Conservation (phyloP, 2,888 invertebrate genomes). For the Ptilodon capucinus region DNA sequence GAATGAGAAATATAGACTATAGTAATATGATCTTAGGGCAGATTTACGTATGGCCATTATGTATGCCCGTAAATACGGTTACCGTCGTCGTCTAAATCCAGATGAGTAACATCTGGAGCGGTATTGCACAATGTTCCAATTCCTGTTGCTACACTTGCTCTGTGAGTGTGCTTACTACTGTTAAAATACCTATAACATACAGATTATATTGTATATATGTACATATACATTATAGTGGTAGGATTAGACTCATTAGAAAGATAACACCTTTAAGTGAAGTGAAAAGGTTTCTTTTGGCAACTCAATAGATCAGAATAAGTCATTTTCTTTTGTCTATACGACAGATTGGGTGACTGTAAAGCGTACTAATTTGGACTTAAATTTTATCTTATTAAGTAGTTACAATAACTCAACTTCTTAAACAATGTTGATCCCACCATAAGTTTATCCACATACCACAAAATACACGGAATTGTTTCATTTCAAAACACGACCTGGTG, state of each 20-base stretch:
- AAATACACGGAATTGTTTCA: neutral
- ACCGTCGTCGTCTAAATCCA: conserved; percentile 31
- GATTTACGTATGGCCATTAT: conserved; percentile 29
- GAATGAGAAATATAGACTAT: neutral
- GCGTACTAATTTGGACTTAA: too few relatives aligned
- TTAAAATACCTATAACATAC: conserved; percentile 12
- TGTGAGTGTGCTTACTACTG: conserved; percentile 26
- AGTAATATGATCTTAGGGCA: conserved; percentile 42
- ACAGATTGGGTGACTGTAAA: too few relatives aligned
- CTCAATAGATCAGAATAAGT: too few relatives aligned
- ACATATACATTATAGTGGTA: neutral
- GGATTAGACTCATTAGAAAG: too few relatives aligned
- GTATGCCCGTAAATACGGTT: conserved; percentile 37
- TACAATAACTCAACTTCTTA: neutral
- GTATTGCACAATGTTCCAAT: conserved; percentile 38
- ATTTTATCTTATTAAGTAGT: too few relatives aligned
- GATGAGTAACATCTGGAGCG: conserved; percentile 43
- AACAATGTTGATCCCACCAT: neutral
- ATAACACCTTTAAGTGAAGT: neutral
- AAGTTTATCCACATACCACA: neutral
- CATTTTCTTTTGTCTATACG: too few relatives aligned
- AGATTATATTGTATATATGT: too few relatives aligned
- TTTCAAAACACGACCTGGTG: neutral
- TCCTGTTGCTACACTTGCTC: conserved; percentile 38
- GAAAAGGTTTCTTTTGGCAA: too few relatives aligned